Base-by-base conservation (phyloP, 2,113 vertebrate genomes). In the Petaurus breviceps region DNA sequence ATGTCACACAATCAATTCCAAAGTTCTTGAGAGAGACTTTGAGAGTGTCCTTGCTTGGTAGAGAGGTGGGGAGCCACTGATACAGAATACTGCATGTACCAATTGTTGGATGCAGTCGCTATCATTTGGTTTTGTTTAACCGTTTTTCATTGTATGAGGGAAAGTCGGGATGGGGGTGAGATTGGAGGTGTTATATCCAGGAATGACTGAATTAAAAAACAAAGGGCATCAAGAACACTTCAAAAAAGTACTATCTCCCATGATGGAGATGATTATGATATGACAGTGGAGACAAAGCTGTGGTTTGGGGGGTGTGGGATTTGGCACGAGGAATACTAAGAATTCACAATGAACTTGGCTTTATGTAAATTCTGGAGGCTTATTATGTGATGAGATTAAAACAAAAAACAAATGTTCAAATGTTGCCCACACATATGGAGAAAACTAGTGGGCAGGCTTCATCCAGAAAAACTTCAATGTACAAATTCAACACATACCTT, bases 321-420 rank as follows among this genome's bases (percentile, higher is more conserved):
- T 43, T 84, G 68, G 68, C 68, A 84, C 31, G 43, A 84, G 2
- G 37, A 47, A 94, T 92, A 92, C n/a, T 68, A 61, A 37, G 51
- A 93, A 93, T 91, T 94, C 93, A 91, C 95, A 94, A 91, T n/a
- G 93, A 92, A 49, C 90, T 95, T 28, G 11, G 52, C 55, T 96
- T 93, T 52, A 68, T 10, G 57, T 68, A 94, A 94, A 95, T 96
- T 96, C 94, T 95, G 94, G 90, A 37, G 53, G 55, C 47, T 54
- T 84, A 37, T 26, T 92, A 25, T 90, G 95, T 94, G 93, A 96
- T 54, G 92, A 95, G 51, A 28, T 19, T 19, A 90, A 95, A 90
- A 37, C 61, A 68, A 37, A 68, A 68, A 68, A 31, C 68, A 84
- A 84, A 84, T 77, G 37, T 77, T 77, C 68, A n/a, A 43, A 77